phyloP scores from a whole-genome alignment of 1,140 invertebrate genomes.

The Oreohelix idahoensis region DNA sequence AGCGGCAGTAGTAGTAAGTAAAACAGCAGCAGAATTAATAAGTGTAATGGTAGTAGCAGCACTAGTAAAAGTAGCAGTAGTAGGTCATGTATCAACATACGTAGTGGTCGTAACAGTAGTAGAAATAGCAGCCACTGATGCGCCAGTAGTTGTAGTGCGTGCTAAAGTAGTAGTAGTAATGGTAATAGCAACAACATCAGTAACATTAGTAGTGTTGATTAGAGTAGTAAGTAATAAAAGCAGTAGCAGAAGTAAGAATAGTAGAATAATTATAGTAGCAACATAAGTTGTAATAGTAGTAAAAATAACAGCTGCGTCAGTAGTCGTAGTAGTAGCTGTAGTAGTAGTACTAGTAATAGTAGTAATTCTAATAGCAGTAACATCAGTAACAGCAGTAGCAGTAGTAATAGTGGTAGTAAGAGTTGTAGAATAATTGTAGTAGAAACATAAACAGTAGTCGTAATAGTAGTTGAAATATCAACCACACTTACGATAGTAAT shows the following conservation, averaged over 20 bases:
- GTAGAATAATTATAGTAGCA: background rate
- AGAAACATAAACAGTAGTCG: background rate
- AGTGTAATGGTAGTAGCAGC: background rate
- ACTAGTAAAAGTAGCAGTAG: slow-evolving; percentile 18
- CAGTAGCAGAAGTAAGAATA: background rate
- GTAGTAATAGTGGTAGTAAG: slow-evolving; percentile 11
- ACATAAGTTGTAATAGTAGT: background rate
- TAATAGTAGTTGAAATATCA: background rate
- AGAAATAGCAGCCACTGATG: background rate
- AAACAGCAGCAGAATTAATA: background rate
- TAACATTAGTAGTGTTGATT: background rate
- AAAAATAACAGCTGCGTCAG: background rate
- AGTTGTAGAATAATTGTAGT: background rate
- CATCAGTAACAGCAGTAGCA: background rate
- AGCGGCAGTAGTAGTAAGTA: background rate
- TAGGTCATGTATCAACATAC: too few species aligned
- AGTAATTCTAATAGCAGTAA: background rate
- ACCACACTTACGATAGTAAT: background rate
- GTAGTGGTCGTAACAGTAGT: slow-evolving; percentile 20
- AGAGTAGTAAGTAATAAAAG: background rate
- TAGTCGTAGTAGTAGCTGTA: slow-evolving; percentile 23
- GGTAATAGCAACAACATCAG: background rate
- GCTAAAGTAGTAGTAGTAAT: background rate
- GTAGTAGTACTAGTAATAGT: slow-evolving; percentile 1
- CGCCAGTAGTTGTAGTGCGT: background rate